Percentiles rank a stretch among this genome's conserved stretches.
Conservation (phyloP, 2,113 vertebrate species). For the Aptenodytes patagonicus region DNA sequence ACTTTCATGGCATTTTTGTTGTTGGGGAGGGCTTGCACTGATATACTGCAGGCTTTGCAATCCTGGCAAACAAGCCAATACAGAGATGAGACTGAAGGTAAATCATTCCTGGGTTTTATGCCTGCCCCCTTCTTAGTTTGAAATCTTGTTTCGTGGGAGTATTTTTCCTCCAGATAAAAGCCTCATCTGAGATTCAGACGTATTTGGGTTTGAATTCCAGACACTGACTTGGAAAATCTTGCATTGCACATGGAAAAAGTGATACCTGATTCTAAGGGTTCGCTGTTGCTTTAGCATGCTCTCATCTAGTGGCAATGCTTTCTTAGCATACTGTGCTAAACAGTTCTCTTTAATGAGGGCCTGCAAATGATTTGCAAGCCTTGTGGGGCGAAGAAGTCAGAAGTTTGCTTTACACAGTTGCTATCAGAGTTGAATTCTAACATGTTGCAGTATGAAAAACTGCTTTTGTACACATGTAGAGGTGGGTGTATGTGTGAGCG, state of each 20-base stretch:
- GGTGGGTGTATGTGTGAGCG: background rate
- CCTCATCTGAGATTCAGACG: conserved; percentile 44
- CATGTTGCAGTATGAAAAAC: background rate
- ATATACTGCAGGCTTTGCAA: background rate
- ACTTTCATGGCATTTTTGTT: background rate
- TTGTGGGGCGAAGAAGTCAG: background rate
- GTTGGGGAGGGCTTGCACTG: background rate
- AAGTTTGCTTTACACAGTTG: background rate
- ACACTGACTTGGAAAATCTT: conserved; percentile 57
- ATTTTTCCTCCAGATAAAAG: conserved; percentile 57
- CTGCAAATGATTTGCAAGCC: conserved; percentile 30
- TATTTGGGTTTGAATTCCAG: conserved; percentile 67
- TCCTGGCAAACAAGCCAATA: background rate
- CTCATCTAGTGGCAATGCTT: conserved; percentile 51
- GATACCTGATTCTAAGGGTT: conserved; percentile 49
- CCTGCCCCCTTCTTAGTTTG: background rate
- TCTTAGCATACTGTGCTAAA: conserved; percentile 26
- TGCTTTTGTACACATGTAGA: background rate
- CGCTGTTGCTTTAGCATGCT: background rate
- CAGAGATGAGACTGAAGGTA: background rate
- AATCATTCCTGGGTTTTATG: background rate
- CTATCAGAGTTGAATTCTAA: background rate
- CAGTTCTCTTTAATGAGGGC: conserved; percentile 20
- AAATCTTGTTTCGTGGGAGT: background rate
- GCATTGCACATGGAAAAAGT: conserved; percentile 56